A percentile compares a stretch with the other conserved stretches of the same genome.
Conservation (phyloP, 2,113 vertebrate species). For the Leptobrachium leishanense region DNA sequence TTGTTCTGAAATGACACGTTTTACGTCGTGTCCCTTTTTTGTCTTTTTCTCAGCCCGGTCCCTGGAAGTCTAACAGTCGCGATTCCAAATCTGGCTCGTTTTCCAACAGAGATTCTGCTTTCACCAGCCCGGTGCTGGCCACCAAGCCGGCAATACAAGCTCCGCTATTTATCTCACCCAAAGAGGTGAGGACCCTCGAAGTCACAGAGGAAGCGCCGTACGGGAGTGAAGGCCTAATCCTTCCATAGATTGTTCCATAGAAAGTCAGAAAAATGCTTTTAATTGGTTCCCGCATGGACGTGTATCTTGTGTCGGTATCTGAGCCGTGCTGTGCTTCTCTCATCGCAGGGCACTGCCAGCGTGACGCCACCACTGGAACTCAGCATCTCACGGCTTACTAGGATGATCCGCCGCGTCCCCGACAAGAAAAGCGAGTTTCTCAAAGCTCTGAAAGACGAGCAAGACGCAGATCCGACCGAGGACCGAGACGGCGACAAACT, state of each 20-base stretch:
- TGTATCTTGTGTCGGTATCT: too few relatives aligned
- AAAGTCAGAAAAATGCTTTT: too few relatives aligned
- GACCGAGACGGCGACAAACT: slow-evolving; percentile 84
- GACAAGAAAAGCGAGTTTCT: slow-evolving; percentile 96
- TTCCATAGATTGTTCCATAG: too few relatives aligned
- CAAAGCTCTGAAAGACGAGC: slow-evolving; percentile 90
- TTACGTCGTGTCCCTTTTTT: too few relatives aligned
- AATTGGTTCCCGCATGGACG: too few relatives aligned
- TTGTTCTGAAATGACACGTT: too few relatives aligned
- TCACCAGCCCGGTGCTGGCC: slow-evolving; percentile 94
- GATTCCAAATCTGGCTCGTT: slow-evolving; percentile 89
- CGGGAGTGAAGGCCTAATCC: too few relatives aligned
- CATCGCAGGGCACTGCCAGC: slow-evolving; percentile 85
- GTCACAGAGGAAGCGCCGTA: too few relatives aligned
- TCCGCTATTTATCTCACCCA: slow-evolving; percentile 83
- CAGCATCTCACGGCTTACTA: slow-evolving; percentile 85
- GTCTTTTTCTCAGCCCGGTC: slow-evolving; percentile 75
- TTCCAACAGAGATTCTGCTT: slow-evolving; percentile 89
- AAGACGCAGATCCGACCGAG: slow-evolving; percentile 84
- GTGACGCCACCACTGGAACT: slow-evolving; percentile 95
- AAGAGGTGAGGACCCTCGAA: slow-evolving; percentile 80
- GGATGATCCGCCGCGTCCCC: slow-evolving; percentile 90
- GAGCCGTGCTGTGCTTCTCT: neutral
- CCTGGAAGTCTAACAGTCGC: slow-evolving; percentile 91
- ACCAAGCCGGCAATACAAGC: slow-evolving; percentile 88